Evolutionary conservation across 2,797 vertebrate species (phyloP).

Genomic region (Prunella strophiata): DNA sequence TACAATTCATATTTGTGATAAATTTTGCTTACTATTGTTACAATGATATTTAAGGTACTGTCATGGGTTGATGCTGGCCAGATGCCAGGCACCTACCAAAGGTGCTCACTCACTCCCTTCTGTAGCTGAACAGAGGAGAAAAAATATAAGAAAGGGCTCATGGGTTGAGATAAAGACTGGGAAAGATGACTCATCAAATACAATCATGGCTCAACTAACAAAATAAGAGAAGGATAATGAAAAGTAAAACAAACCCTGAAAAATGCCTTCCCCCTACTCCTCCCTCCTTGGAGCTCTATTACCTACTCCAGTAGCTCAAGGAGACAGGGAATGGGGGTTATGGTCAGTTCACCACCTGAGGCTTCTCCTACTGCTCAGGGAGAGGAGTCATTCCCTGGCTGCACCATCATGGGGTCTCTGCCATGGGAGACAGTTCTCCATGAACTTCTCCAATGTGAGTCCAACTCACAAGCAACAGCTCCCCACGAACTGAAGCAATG

Average conservation of each 20-base stretch:
- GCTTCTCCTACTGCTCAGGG: not conserved
- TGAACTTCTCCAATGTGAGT: not conserved
- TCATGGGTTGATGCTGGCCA: not conserved
- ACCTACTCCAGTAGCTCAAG: not conserved
- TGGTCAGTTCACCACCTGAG: not conserved
- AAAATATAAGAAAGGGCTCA: not conserved
- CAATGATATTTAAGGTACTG: not conserved
- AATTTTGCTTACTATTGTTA: not conserved
- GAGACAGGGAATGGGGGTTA: not conserved
- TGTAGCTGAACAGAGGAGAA: not conserved
- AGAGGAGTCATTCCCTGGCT: not conserved
- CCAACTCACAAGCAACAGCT: not conserved
- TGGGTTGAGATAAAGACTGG: not conserved
- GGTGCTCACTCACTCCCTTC: not conserved
- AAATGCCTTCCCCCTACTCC: not conserved
- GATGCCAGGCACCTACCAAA: not conserved
- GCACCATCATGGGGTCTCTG: not conserved
- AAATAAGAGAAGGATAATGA: not conserved
- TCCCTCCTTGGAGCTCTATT: not conserved
- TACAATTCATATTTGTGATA: not conserved
- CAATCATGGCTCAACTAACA: not conserved
- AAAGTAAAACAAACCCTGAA: not conserved
- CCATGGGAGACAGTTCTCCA: not conserved
- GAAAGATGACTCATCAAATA: not conserved
- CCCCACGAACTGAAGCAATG: accelerated